Evolutionary conservation across 2,888 invertebrate genomes (phyloP).

Genomic region (Lycophotia porphyrea): DNA sequence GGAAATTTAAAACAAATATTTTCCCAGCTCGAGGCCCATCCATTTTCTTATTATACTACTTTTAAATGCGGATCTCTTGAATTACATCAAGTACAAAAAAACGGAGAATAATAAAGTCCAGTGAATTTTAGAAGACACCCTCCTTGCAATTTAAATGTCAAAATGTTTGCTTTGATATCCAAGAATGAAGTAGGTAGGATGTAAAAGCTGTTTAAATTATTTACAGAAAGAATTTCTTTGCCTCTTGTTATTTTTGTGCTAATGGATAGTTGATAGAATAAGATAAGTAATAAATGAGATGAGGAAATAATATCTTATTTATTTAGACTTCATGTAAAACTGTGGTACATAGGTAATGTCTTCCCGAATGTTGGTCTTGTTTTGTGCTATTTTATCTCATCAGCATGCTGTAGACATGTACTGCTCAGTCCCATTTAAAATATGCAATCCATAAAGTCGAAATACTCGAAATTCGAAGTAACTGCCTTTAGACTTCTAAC

Average conservation of each 20-base stretch:
- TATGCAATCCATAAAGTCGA: no score
- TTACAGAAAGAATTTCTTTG: conserved; percentile 14
- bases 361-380: no score
- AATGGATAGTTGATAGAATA: background rate
- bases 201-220: conserved; percentile 18
- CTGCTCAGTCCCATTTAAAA: background rate
- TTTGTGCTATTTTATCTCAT: background rate
- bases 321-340: no score
- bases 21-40: background rate
- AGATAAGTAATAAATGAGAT: background rate
- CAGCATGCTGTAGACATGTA: background rate
- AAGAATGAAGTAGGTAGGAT: conserved; percentile 24
- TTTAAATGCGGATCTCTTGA: conserved; percentile 18
- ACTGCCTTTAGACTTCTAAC: background rate
- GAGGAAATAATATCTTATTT: background rate
- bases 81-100: conserved; percentile 28
- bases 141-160: conserved; percentile 20
- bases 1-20: conserved; percentile 45
- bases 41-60: conserved; percentile 23
- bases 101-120: conserved; percentile 27
- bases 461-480: background rate
- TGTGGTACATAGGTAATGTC: no score
- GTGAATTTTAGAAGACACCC: conserved; percentile 8
- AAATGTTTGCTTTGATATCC: conserved; percentile 45
- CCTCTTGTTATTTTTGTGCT: conserved; percentile 7